Conservation (phyloP, 2,113 vertebrate species). For the Oceanodroma tethys region DNA sequence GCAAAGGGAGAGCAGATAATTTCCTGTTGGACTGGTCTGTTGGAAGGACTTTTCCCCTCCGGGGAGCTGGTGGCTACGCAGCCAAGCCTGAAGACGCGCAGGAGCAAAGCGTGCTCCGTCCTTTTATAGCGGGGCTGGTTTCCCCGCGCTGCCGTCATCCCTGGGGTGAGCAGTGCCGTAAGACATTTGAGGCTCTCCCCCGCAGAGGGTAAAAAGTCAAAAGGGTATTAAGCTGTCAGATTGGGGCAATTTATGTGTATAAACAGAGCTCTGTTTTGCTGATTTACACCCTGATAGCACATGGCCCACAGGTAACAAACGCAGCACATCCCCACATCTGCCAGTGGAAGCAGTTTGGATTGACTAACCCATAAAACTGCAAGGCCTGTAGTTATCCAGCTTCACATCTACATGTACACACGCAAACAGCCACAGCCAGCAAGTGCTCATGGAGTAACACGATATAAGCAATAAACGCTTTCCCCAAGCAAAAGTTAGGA, state of each 20-base stretch:
- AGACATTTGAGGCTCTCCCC: conserved; percentile 57
- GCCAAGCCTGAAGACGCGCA: conserved; percentile 50
- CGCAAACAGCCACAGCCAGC: conserved; percentile 50
- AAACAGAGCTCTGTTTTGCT: conserved; percentile 65
- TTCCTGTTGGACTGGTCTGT: conserved; percentile 65
- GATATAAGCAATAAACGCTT: conserved; percentile 70
- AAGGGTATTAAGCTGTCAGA: conserved; percentile 72
- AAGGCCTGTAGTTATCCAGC: conserved; percentile 60
- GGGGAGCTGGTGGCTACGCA: conserved; percentile 14
- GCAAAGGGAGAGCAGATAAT: conserved; percentile 38
- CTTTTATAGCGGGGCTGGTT: conserved; percentile 42
- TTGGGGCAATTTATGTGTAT: conserved; percentile 65
- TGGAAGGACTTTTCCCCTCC: conserved; percentile 47
- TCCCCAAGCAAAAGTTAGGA: conserved; percentile 64
- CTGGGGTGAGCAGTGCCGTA: neutral
- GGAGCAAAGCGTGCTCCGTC: neutral
- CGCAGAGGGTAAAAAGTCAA: conserved; percentile 66
- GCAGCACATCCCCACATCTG: conserved; percentile 63
- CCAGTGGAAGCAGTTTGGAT: conserved; percentile 62
- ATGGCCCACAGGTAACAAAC: conserved; percentile 62
- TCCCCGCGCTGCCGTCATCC: neutral
- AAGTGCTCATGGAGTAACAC: conserved; percentile 59
- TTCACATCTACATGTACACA: conserved; percentile 61
- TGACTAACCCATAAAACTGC: conserved; percentile 72
- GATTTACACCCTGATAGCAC: conserved; percentile 68